Conservation (phyloP, 2,797 vertebrate species). For the Aotus griseimembra region DNA sequence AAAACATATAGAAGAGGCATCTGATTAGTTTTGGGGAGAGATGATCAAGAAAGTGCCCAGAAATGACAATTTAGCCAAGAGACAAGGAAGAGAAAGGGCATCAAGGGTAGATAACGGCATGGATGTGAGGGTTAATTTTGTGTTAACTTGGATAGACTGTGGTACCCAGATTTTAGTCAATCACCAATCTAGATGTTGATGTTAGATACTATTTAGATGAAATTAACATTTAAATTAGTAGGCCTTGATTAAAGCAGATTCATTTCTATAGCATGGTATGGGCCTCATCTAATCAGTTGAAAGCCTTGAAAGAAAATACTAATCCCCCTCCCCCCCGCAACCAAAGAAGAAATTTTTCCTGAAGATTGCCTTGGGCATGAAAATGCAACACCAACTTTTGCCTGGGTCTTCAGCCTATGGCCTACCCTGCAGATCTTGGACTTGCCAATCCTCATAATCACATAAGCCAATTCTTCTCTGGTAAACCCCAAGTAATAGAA, state of each 20-base stretch:
- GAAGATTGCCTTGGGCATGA: not conserved
- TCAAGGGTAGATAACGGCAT: not conserved
- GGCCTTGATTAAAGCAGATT: not conserved
- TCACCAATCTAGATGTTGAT: not conserved
- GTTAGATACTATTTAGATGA: not conserved
- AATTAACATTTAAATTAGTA: not conserved
- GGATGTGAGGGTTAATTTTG: not conserved
- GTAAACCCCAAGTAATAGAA: not conserved
- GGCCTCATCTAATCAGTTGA: not conserved
- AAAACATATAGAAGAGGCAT: not conserved
- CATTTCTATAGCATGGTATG: not conserved
- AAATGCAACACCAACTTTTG: not conserved
- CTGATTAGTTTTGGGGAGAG: not conserved
- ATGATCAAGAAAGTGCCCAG: not conserved
- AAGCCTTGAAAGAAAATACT: not conserved
- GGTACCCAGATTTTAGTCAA: not conserved
- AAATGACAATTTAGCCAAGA: not conserved
- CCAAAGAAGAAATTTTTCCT: not conserved
- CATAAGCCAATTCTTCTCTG: not conserved
- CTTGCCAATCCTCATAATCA: not conserved
- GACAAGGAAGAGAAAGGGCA: not conserved
- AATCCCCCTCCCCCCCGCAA: rapidly evolving
- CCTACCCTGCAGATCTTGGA: not conserved
- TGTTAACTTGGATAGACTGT: not conserved
- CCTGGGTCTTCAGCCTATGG: not conserved